Base-by-base conservation (phyloP, 2,888 invertebrate genomes). In the Cloeon dipterum region DNA sequence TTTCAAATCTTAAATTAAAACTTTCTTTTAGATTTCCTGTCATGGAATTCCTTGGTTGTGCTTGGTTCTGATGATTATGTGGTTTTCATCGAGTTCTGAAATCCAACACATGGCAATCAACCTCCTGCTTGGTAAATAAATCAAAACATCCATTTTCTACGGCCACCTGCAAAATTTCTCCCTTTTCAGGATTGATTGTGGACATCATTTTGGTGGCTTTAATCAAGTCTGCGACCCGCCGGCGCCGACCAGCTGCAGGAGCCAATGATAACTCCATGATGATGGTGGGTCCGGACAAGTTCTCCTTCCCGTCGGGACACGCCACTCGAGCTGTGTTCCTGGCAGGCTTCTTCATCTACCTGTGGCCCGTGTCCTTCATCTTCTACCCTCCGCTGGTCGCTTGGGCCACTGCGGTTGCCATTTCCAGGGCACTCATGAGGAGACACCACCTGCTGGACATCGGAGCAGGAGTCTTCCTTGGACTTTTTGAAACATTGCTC, bases 281-380 rank as follows among this genome's bases (percentile, higher is more conserved):
- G 23, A 59, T 59, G 3, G 44, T 83, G 16, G 81, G 85, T 0
- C 78, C 88, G 0, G 91, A 91, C 55, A 77, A 85, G 48, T 94
- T 74, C 54, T 73, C 77, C 34, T 96, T 96, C 54, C 96, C 94
- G 10, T 94, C 93, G 0, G 93, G 93, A 0, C 94, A 96, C 55
- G 74, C 86, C 1, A 86, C 91, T 19, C 61, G 94, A 45, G 72
- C 85, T 1, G 66, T 75, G 4, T 68, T 79, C 52, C 61, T 93
- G 17, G 62, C 74, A 3, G 69, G 71, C 40, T 77, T 82, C 51
- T 74, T 88, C 43, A 62, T 68, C 4, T 58, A 63, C 42, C 48
- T 77, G 17, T 66, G 68, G 53, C 72, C 76, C 0, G 46, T 77
- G 3, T 59, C 70, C 2, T 48, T 65, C 5, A 46, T 76, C 36